phyloP scores from a whole-genome alignment of 2,113 vertebrate species.

The Thamnophis sirtalis region DNA sequence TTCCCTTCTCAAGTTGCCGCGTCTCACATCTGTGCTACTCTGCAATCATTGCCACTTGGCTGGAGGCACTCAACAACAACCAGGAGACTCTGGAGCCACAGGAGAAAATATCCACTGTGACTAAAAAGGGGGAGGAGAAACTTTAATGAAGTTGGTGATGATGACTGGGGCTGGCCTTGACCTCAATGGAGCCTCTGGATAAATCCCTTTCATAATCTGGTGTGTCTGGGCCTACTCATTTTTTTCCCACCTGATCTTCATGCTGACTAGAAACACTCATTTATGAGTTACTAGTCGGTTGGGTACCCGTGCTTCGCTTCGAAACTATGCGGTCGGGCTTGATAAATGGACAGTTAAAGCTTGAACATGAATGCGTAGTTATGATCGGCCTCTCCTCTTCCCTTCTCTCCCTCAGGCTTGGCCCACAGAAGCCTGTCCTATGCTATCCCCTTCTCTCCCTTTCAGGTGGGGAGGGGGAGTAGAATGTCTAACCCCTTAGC shows the following conservation, averaged over 20 bases:
- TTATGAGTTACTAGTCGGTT: too few species aligned
- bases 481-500: too few species aligned
- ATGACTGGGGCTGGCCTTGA: neutral
- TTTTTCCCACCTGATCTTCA: neutral
- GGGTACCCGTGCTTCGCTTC: too few species aligned
- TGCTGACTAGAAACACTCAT: neutral
- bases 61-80: constrained; percentile 19
- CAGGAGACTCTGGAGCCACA: neutral
- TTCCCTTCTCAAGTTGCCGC: neutral
- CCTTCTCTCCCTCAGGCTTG: too few species aligned
- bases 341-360: too few species aligned
- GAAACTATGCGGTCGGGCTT: too few species aligned
- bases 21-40: neutral
- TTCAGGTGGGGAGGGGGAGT: too few species aligned
- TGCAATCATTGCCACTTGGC: constrained; percentile 36
- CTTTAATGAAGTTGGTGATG: neutral
- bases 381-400: too few species aligned
- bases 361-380: too few species aligned
- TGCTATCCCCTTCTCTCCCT: too few species aligned
- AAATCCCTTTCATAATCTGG: neutral
- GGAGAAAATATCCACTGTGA: constrained; percentile 14
- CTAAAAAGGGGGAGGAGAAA: neutral
- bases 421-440: too few species aligned
- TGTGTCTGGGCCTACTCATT: neutral
- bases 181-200: neutral